phyloP scores from a whole-genome alignment of 2,797 vertebrate species.

The Hozukius guyotensis region DNA sequence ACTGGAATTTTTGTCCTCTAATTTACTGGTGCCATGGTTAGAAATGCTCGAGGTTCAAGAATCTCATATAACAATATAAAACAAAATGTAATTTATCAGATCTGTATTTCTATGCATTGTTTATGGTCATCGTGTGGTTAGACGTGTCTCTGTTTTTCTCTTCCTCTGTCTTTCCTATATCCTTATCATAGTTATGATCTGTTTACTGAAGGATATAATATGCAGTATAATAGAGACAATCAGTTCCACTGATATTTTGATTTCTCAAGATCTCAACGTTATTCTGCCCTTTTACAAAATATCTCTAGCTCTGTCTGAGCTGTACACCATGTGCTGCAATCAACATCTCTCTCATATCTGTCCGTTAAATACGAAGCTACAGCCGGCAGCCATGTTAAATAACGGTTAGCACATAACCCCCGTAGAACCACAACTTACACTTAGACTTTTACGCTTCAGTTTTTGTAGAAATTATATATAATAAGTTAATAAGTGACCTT shows the following conservation, averaged over 20 bases:
- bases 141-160: not conserved
- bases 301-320: constrained; percentile 14
- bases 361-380: too few species aligned
- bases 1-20: constrained; percentile 2
- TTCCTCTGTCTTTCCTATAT: not conserved
- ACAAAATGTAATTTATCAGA: not conserved
- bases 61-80: not conserved
- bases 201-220: not conserved
- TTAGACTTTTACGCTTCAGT: not conserved
- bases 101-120: not conserved
- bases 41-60: not conserved
- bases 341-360: too few species aligned
- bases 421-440: not conserved
- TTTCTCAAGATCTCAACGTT: constrained; percentile 11
- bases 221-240: not conserved
- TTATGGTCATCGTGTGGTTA: not conserved
- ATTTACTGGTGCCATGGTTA: constrained; percentile 25
- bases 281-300: not conserved
- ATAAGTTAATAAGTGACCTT: not conserved
- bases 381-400: not conserved
- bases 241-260: not conserved
- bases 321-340: not conserved
- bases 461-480: not conserved
- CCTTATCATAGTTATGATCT: not conserved
- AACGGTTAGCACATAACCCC: not conserved